A percentile compares a stretch with the other conserved stretches of the same genome.
Conservation (phyloP, 2,888 invertebrate genomes). For the Galerucella pusilla region DNA sequence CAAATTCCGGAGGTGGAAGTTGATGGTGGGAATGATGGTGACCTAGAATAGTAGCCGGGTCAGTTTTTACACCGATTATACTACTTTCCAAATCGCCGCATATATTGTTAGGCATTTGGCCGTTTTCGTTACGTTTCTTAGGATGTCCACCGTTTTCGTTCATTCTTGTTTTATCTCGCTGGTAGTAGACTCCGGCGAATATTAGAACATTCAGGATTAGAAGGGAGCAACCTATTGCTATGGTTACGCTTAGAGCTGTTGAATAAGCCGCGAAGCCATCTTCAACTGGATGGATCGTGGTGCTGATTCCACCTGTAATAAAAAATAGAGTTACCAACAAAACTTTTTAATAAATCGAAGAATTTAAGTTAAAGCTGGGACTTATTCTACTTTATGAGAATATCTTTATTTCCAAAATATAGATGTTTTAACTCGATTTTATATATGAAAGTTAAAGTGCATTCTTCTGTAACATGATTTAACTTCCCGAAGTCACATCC, state of each 20-base stretch:
- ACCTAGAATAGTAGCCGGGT: conserved; percentile 78
- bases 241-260: conserved; percentile 90
- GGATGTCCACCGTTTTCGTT: conserved; percentile 69
- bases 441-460: conserved; percentile 10
- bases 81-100: conserved; percentile 83
- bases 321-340: background rate
- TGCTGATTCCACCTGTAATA: conserved; percentile 59
- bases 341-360: too few species aligned
- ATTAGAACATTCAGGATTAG: conserved; percentile 92
- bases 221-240: conserved; percentile 93
- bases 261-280: conserved; percentile 92
- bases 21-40: conserved; percentile 84
- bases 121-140: conserved; percentile 83
- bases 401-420: background rate
- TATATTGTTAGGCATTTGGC: conserved; percentile 89
- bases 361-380: too few species aligned
- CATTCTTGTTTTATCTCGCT: conserved; percentile 85
- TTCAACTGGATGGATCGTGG: conserved; percentile 73
- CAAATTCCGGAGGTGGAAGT: conserved; percentile 85
- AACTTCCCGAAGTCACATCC: background rate
- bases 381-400: background rate
- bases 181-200: conserved; percentile 95
- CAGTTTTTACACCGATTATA: conserved; percentile 66
- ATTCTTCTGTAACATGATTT: conserved; percentile 10
- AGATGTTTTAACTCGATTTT: background rate